A percentile compares a stretch with the other conserved stretches of the same genome.
Evolutionary conservation across 53 echinoderm and acorn worm species (phyloP).

Genomic region (Hippasteria phrygiana): DNA sequence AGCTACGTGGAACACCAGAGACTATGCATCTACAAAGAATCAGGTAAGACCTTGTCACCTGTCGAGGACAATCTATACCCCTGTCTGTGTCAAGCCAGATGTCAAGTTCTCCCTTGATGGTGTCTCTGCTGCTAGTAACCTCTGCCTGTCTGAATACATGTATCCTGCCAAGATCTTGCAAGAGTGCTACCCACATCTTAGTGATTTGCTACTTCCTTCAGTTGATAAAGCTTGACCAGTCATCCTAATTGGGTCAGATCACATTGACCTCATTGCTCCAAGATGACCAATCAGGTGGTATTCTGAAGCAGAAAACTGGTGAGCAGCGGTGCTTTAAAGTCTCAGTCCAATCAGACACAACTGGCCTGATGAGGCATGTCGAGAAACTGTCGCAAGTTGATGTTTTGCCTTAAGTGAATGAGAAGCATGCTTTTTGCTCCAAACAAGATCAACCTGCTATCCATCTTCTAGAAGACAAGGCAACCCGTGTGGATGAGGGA

Average conservation of each 20-base stretch:
- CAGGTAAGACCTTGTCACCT: conserved; percentile 17
- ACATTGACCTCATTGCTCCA: conserved; percentile 24
- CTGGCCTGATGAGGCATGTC: conserved; percentile 5
- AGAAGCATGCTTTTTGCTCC: conserved; percentile 31
- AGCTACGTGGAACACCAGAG: not conserved
- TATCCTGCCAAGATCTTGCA: not conserved
- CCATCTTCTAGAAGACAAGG: conserved; percentile 24
- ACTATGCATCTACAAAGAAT: conserved; percentile 30
- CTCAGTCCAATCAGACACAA: not conserved
- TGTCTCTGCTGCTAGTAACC: conserved; percentile 10
- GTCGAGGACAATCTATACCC: conserved; percentile 20
- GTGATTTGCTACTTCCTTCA: conserved; percentile 9
- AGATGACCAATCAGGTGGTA: conserved; percentile 23
- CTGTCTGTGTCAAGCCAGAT: conserved; percentile 38
- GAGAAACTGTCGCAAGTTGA: conserved; percentile 32
- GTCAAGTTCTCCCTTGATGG: not conserved
- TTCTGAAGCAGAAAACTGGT: conserved; percentile 15
- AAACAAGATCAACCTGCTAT: conserved; percentile 46
- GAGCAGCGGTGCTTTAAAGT: conserved; percentile 11
- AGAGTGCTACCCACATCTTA: not conserved
- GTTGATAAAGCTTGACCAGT: conserved; percentile 20
- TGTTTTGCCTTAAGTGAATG: not conserved
- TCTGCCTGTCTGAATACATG: conserved; percentile 13
- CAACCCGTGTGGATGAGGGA: not conserved
- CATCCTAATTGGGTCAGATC: conserved; percentile 52